phyloP scores from a whole-genome alignment of 2,888 invertebrate genomes.

The Pammene aurita region DNA sequence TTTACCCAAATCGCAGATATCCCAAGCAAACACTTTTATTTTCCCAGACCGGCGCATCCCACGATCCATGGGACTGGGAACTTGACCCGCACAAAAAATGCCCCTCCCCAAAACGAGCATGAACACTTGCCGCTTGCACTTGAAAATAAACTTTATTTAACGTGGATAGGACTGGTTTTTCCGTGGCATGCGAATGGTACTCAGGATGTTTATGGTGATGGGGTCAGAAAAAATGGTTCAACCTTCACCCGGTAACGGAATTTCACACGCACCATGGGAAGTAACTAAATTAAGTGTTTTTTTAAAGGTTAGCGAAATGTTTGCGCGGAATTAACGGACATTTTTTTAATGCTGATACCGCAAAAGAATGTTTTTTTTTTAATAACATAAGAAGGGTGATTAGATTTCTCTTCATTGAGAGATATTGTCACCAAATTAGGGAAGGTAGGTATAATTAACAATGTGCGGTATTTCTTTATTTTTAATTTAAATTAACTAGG shows the following conservation, averaged over 20 bases:
- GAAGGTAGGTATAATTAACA: no score
- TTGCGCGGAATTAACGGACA: neutral
- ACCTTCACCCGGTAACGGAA: constrained; percentile 34
- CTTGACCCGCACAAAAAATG: constrained; percentile 27
- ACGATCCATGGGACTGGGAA: constrained; percentile 34
- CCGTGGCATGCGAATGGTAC: no score
- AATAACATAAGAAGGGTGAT: no score
- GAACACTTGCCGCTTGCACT: neutral
- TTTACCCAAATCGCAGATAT: constrained; percentile 25
- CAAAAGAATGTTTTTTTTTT: no score
- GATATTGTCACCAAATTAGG: no score
- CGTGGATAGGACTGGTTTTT: neutral
- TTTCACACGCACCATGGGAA: constrained; percentile 32
- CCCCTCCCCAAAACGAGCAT: neutral
- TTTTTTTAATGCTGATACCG: no score
- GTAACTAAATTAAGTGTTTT: neutral
- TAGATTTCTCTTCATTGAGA: no score
- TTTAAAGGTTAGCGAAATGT: constrained; percentile 6
- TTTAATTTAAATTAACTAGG: no score
- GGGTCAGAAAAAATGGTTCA: constrained; percentile 25
- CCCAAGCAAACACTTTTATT: constrained; percentile 21
- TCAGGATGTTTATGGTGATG: neutral
- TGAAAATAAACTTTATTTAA: neutral
- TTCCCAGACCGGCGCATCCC: constrained; percentile 32
- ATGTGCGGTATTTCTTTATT: no score